Percentiles rank a stretch among this genome's conserved stretches.
Conservation (phyloP, 2,113 vertebrate species). For the Rissa tridactyla region DNA sequence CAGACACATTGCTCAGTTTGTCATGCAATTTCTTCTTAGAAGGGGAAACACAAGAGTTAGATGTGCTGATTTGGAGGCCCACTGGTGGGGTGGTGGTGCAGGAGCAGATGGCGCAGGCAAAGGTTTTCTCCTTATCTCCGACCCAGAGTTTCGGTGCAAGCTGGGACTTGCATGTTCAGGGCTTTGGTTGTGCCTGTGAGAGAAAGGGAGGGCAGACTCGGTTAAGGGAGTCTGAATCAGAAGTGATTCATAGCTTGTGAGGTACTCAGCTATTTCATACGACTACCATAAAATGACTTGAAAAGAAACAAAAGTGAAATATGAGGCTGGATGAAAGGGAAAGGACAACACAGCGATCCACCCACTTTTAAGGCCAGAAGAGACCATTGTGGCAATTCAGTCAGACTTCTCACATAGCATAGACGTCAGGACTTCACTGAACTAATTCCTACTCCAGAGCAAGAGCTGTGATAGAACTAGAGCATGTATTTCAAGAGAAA, state of each 20-base stretch:
- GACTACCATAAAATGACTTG: background rate
- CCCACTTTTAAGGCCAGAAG: background rate
- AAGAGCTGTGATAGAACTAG: background rate
- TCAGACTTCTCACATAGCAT: background rate
- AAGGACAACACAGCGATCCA: background rate
- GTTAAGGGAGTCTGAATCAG: background rate
- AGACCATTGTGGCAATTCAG: background rate
- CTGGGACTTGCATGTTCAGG: background rate
- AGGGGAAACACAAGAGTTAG: background rate
- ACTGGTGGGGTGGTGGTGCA: background rate
- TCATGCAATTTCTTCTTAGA: background rate
- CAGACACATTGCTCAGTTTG: background rate
- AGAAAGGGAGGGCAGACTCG: background rate
- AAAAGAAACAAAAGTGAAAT: constrained; percentile 23
- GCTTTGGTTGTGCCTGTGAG: background rate
- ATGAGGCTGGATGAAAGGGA: background rate
- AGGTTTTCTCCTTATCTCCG: background rate
- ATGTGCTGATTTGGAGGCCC: background rate
- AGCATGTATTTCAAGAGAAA: background rate
- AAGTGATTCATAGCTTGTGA: constrained; percentile 36
- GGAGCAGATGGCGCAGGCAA: background rate
- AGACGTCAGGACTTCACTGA: background rate
- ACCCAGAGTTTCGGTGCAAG: background rate
- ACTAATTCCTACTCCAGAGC: background rate
- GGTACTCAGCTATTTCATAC: background rate